Evolutionary conservation across 1,140 invertebrate species (phyloP).

Genomic region (Mylabris phalerata): DNA sequence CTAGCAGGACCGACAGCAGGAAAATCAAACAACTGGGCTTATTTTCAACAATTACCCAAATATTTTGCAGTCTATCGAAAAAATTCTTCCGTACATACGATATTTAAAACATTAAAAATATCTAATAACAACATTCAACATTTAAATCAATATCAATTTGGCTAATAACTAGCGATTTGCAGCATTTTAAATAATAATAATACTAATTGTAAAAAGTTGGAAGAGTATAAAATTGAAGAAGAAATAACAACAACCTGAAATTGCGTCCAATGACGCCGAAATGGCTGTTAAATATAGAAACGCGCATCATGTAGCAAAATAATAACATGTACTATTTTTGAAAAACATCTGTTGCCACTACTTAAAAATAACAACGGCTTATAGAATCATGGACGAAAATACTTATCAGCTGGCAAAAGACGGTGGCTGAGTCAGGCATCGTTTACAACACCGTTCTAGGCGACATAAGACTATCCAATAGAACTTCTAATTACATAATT

Average conservation of each 20-base stretch:
- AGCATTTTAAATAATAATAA: too few relatives aligned
- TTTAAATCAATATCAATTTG: neutral
- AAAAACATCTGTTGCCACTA: conserved; percentile 33
- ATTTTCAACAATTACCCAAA: neutral
- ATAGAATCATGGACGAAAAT: conserved; percentile 31
- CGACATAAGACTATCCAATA: too few relatives aligned
- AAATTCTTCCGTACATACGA: neutral
- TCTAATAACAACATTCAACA: neutral
- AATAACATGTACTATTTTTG: conserved; percentile 30
- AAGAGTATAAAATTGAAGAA: too few relatives aligned
- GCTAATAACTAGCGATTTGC: too few relatives aligned
- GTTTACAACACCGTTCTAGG: neutral
- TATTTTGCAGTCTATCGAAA: neutral
- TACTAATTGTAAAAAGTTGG: too few relatives aligned
- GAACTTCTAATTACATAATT: conserved; percentile 17
- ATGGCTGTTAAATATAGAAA: conserved; percentile 12
- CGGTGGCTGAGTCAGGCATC: conserved; percentile 26
- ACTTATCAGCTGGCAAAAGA: conserved; percentile 31
- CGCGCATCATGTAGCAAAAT: conserved; percentile 18
- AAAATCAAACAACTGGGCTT: neutral
- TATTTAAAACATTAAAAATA: neutral
- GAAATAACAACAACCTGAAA: conserved; percentile 1
- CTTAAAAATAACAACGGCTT: conserved; percentile 29
- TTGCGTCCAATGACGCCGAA: neutral
- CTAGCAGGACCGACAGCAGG: neutral